phyloP scores from a whole-genome alignment of 2,113 vertebrate species.

The Himantopus leucocephalus region DNA sequence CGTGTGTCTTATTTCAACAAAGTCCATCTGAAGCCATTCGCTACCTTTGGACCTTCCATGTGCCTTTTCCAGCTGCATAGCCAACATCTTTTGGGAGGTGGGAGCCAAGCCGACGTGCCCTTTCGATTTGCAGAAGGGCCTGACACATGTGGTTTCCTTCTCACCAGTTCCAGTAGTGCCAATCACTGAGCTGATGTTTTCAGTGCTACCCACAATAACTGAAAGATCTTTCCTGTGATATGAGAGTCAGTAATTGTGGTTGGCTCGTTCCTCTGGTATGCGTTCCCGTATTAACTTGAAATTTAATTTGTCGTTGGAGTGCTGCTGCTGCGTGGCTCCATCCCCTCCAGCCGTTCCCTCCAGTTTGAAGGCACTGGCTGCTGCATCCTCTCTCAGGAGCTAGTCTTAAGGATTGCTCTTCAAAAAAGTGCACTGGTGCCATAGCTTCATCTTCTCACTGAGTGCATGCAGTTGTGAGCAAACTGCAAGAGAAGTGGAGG shows the following conservation, averaged over 20 bases:
- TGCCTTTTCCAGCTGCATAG: background rate
- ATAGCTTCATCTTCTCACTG: background rate
- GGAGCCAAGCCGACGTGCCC: accelerated
- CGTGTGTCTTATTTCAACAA: accelerated
- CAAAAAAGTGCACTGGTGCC: background rate
- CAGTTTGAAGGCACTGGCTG: accelerated
- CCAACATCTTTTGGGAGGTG: background rate
- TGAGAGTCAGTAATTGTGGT: constrained; percentile 14
- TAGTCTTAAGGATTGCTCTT: background rate
- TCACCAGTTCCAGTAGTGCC: background rate
- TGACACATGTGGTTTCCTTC: background rate
- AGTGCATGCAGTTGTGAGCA: accelerated
- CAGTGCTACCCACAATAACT: constrained; percentile 24
- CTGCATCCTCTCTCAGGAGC: background rate
- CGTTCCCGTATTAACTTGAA: background rate
- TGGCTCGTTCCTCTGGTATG: background rate
- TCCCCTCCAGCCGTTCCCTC: background rate
- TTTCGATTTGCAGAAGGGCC: background rate
- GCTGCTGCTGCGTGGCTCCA: background rate
- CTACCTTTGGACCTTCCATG: background rate
- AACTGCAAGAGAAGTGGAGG: background rate
- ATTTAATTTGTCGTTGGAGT: background rate
- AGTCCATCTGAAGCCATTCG: background rate
- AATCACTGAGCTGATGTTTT: background rate
- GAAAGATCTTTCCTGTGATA: constrained; percentile 37